Conservation (phyloP, 2,113 vertebrate species). For the Pica pica region DNA sequence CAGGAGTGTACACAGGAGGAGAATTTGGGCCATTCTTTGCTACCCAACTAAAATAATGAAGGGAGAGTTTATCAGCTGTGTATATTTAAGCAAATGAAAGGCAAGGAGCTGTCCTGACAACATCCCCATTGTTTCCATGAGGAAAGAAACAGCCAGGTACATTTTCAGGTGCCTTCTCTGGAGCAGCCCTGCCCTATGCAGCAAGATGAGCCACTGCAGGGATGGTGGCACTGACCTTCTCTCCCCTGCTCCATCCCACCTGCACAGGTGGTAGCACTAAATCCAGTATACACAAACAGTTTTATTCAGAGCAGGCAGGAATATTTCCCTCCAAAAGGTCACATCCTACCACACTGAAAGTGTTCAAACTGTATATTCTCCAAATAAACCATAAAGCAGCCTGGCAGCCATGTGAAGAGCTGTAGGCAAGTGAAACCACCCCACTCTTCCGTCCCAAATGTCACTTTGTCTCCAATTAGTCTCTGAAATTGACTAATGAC, state of each 20-base stretch:
- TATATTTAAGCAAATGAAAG: not conserved
- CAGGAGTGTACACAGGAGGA: not conserved
- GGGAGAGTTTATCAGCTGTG: not conserved
- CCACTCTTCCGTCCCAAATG: not conserved
- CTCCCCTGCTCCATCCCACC: not conserved
- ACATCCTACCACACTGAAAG: not conserved
- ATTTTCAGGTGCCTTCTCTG: not conserved
- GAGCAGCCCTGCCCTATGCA: not conserved
- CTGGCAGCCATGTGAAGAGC: not conserved
- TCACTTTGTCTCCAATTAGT: not conserved
- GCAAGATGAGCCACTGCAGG: not conserved
- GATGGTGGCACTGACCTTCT: not conserved
- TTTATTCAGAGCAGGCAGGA: not conserved
- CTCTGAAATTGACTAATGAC: not conserved
- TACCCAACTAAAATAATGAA: rapidly evolving
- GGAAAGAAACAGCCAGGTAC: not conserved
- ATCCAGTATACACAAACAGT: not conserved
- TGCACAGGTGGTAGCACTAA: not conserved
- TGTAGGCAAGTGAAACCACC: not conserved
- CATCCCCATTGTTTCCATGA: not conserved
- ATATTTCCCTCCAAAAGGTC: not conserved
- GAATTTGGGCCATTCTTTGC: not conserved
- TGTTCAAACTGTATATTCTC: not conserved
- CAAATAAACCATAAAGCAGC: not conserved
- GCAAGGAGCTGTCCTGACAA: not conserved